Base-by-base conservation (phyloP, 2,888 invertebrate species). In the Thecocarcelia acutangulata region DNA sequence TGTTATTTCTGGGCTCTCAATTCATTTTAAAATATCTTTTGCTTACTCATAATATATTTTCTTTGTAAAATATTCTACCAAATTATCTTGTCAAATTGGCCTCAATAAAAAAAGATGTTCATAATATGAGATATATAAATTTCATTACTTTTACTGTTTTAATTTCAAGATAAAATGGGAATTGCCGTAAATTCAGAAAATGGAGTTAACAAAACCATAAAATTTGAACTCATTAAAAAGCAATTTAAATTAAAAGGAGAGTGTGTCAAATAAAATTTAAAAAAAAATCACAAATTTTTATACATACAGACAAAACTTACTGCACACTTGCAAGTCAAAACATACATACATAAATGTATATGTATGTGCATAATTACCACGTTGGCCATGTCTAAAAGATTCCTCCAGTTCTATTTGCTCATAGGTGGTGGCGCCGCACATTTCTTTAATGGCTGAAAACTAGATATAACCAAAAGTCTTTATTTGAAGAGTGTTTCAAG, bases 231-330 rank as follows among this genome's bases (percentile, higher is more conserved):
- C 52, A 68, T 76, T 76, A 76, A 76, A 76, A 69, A 76, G 52
- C 76, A 69, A 76, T 76, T 76, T 76, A 69, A 76, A 69, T 69
- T 76, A 69, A 76, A 76, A 76, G 54, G 69, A 69, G 59, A 69
- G 61, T 69, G 46, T 76, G 54, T 69, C 75, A 19, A 75, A 69
- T 76, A 69, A 69, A 76, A 54, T 54, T 21, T 59, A 9, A 44
- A 44, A 48, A 50, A 19, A 52, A 40, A 61, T 9, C 3, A 33
- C 33, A 52, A 24, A 44, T 3, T 8, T 24, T 6, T 3, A 33
- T 6, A 46, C 5, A 56, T 2, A 44, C 28, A 64, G 1, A 63
- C 17, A 64, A 24, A 24, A 24, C 24, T 24, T 24, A 24, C 24
- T 24, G 5, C 24, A 24, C 24, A 24, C 5, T 24, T n/a, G n/a